Evolutionary conservation across 2,888 invertebrate species (phyloP).

Genomic region (Gnatocerus cornutus): DNA sequence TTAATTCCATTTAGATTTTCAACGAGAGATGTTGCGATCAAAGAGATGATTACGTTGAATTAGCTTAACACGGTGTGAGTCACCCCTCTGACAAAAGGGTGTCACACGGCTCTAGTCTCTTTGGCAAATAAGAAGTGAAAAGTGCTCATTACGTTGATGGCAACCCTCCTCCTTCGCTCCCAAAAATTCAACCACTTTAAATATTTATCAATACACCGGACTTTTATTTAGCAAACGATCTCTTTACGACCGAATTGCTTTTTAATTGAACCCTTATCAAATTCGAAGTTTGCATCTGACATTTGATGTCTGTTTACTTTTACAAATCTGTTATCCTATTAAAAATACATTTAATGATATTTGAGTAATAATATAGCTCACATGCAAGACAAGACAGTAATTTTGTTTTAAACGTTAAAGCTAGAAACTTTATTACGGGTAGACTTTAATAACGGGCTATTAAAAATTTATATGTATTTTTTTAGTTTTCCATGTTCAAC

Average conservation of each 20-base stretch:
- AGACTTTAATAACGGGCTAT: constrained; percentile 38
- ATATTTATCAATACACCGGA: constrained; percentile 25
- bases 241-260: constrained; percentile 23
- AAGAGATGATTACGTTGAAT: constrained; percentile 34
- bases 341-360: constrained; percentile 40
- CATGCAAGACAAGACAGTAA: constrained; percentile 32
- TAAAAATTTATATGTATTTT: constrained; percentile 44
- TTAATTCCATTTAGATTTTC: constrained; percentile 31
- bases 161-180: constrained; percentile 2
- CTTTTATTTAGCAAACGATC: constrained; percentile 20
- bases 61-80: constrained; percentile 39
- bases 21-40: constrained; percentile 29
- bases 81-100: constrained; percentile 33
- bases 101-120: constrained; percentile 29
- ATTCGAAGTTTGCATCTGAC: constrained; percentile 12
- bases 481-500: constrained; percentile 39
- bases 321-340: constrained; percentile 19
- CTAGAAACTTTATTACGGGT: constrained; percentile 38
- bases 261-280: constrained; percentile 33
- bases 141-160: constrained; percentile 47
- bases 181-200: constrained; percentile 22
- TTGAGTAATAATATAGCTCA: constrained; percentile 27
- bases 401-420: constrained; percentile 35
- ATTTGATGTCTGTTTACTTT: constrained; percentile 16
- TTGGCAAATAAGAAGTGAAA: constrained; percentile 48